These are phyloP conservation scores for Urocolius indicus DNA, from an alignment of 2,113 vertebrate genomes.

Conservation along the genomic window DNA sequence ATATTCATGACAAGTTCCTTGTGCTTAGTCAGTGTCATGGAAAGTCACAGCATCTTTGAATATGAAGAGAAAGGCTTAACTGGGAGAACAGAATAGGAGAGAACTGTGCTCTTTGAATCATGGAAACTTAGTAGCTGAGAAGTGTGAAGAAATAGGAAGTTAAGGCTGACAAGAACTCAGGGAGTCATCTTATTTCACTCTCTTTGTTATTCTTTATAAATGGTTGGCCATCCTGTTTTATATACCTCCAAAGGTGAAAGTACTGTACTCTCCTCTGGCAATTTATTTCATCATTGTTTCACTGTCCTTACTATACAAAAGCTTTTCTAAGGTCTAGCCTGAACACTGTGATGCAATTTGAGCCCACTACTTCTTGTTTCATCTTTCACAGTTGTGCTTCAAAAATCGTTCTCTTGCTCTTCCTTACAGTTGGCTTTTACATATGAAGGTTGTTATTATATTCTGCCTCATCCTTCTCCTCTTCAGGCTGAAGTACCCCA, in stretches of 20 bases:
- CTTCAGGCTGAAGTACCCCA: background rate
- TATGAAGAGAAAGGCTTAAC: slow-evolving; percentile 16
- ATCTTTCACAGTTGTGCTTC: background rate
- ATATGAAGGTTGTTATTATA: background rate
- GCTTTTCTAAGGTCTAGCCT: background rate
- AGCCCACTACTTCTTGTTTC: background rate
- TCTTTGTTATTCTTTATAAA: background rate
- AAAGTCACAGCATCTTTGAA: slow-evolving; percentile 27
- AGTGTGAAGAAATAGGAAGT: background rate
- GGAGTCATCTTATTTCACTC: background rate
- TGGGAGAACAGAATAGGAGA: background rate
- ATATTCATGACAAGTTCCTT: slow-evolving; percentile 28
- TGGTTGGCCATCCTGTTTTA: background rate
- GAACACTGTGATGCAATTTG: background rate
- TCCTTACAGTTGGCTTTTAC: background rate
- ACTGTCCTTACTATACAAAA: background rate
- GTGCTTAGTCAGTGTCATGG: background rate
- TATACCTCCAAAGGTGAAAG: background rate
- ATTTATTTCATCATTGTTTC: background rate
- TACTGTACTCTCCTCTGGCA: background rate
- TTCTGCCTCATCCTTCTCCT: background rate
- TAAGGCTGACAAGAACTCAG: background rate
- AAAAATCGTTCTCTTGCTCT: background rate
- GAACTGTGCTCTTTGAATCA: background rate
- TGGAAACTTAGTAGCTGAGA: background rate